Evolutionary conservation across 2,113 vertebrate genomes (phyloP).

Genomic region (Siniperca chuatsi): DNA sequence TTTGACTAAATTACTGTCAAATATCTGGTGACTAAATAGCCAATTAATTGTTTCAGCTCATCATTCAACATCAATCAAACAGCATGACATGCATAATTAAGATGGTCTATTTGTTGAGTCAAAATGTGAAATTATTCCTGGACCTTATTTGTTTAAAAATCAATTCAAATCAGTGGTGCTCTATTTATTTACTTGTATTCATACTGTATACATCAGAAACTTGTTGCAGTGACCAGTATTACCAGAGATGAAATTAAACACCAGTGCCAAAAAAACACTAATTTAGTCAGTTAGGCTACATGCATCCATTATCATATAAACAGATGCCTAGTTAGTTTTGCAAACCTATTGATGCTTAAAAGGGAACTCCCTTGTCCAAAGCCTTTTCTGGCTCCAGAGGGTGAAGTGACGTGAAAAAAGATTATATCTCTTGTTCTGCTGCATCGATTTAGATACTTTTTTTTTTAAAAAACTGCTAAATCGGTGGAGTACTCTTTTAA

Average conservation of each 20-base stretch:
- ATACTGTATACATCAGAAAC: background rate
- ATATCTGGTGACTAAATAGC: background rate
- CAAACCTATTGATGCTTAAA: background rate
- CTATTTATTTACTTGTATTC: conserved; percentile 26
- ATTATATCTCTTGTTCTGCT: background rate
- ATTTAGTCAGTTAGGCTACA: background rate
- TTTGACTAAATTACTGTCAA: background rate
- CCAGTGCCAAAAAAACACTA: background rate
- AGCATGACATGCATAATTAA: conserved; percentile 6
- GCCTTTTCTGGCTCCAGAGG: too few species aligned
- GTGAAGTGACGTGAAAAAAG: background rate
- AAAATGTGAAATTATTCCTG: background rate
- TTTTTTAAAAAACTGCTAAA: background rate
- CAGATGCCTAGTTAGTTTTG: background rate
- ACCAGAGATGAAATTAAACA: background rate
- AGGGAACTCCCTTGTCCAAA: too few species aligned
- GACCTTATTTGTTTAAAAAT: background rate
- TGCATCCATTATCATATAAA: background rate
- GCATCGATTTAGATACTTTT: background rate
- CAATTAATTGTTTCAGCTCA: background rate
- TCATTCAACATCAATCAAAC: conserved; percentile 39
- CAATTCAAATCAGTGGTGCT: conserved; percentile 46
- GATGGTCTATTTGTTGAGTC: conserved; percentile 19
- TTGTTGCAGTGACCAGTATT: background rate
- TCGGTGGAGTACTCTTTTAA: background rate